Conservation (phyloP, 1,140 invertebrate species). For the Temnothorax nylanderi region DNA sequence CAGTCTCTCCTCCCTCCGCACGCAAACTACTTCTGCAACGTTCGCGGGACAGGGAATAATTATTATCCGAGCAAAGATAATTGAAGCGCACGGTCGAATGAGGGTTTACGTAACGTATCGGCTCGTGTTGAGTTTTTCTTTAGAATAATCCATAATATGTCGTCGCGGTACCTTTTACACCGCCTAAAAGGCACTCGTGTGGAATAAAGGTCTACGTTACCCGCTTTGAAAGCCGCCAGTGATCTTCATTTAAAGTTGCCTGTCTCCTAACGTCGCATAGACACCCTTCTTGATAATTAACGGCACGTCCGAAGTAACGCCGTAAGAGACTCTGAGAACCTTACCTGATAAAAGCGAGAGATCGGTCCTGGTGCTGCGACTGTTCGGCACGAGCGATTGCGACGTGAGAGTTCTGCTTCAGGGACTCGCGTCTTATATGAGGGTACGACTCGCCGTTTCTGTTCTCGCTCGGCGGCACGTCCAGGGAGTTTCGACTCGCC, state of each 20-base stretch:
- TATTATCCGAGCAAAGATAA: conserved; percentile 29
- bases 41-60: neutral
- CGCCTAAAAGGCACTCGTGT: neutral
- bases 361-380: conserved; percentile 71
- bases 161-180: conserved; percentile 22
- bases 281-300: neutral
- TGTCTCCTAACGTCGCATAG: neutral
- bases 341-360: conserved; percentile 80
- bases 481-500: conserved; percentile 1
- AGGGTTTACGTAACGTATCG: conserved; percentile 11
- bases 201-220: conserved; percentile 29
- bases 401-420: conserved; percentile 69
- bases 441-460: conserved; percentile 1
- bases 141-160: conserved; percentile 38
- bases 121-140: conserved; percentile 1
- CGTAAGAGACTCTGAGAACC: neutral
- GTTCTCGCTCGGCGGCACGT: conserved; percentile 5
- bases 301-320: neutral
- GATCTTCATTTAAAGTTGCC: conserved; percentile 7
- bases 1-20: too few species aligned
- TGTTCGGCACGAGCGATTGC: conserved; percentile 69
- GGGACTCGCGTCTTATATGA: conserved; percentile 65
- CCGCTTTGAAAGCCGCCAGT: conserved; percentile 17
- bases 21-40: conserved; percentile 2
- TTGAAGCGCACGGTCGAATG: neutral